Percentiles rank a stretch among this genome's conserved stretches.
Conservation (phyloP, 2,797 vertebrate genomes). For the Brachyrhaphis roseni region DNA sequence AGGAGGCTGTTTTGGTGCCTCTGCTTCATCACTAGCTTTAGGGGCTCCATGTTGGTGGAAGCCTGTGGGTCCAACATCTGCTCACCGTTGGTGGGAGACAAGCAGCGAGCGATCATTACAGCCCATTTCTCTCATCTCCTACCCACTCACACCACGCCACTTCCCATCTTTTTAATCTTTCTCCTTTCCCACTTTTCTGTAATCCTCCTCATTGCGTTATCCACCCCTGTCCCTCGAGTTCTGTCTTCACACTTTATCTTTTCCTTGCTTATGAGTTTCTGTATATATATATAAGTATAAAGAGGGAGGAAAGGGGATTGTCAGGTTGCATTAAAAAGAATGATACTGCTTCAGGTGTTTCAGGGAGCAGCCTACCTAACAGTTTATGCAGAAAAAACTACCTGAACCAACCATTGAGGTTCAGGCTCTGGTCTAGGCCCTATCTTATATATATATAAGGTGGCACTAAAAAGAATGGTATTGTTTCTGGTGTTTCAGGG, state of each 20-base stretch:
- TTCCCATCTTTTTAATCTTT: slow-evolving; percentile 21
- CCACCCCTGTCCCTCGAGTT: slow-evolving; percentile 1
- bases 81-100: slow-evolving; percentile 57
- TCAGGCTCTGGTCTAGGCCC: background rate
- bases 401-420: background rate
- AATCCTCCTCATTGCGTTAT: slow-evolving; percentile 16
- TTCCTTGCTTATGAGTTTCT: slow-evolving; percentile 10
- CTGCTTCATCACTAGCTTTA: slow-evolving; percentile 38
- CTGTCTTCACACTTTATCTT: slow-evolving; percentile 11
- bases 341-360: slow-evolving; percentile 20
- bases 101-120: slow-evolving; percentile 11
- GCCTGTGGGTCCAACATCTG: slow-evolving; percentile 74
- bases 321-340: slow-evolving; percentile 17
- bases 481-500: no score
- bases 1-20: slow-evolving; percentile 22
- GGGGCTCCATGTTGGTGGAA: slow-evolving; percentile 54
- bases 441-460: no score
- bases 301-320: slow-evolving; percentile 14
- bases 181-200: slow-evolving; percentile 3
- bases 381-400: background rate
- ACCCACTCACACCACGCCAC: slow-evolving; percentile 16
- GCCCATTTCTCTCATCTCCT: slow-evolving; percentile 40
- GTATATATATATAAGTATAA: slow-evolving; percentile 1
- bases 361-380: slow-evolving; percentile 26
- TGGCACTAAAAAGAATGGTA: no score